These are phyloP conservation scores for Rallus crepitans DNA, from an alignment of 2,797 vertebrate genomes.

Conservation along the genomic window DNA sequence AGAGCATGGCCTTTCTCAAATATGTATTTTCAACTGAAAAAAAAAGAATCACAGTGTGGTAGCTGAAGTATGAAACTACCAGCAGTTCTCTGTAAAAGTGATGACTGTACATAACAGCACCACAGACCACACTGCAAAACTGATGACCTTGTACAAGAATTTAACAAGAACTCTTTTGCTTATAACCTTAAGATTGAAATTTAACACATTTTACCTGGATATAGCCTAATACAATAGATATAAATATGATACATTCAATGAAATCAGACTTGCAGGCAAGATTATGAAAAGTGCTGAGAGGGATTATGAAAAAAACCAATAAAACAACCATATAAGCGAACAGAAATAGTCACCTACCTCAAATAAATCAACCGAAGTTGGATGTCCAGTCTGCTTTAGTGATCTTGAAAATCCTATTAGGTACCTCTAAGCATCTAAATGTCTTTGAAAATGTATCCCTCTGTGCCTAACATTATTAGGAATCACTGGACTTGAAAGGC, in stretches of 20 bases:
- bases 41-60: neutral
- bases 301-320: neutral
- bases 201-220: neutral
- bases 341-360: neutral
- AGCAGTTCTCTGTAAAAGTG: slow-evolving; percentile 1
- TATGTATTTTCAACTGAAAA: neutral
- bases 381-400: neutral
- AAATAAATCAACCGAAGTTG: neutral
- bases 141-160: neutral
- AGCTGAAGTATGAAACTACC: neutral
- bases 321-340: neutral
- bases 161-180: neutral
- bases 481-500: neutral
- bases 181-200: neutral
- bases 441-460: neutral
- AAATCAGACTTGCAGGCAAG: neutral
- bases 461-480: neutral
- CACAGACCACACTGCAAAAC: neutral
- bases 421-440: neutral
- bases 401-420: slow-evolving; percentile 9
- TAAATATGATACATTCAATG: neutral
- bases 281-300: neutral
- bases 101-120: neutral
- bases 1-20: neutral
- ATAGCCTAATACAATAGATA: neutral